phyloP scores from a whole-genome alignment of 37 sponge, comb jelly and placozoan species.

The Cliona cf. orientalis region DNA sequence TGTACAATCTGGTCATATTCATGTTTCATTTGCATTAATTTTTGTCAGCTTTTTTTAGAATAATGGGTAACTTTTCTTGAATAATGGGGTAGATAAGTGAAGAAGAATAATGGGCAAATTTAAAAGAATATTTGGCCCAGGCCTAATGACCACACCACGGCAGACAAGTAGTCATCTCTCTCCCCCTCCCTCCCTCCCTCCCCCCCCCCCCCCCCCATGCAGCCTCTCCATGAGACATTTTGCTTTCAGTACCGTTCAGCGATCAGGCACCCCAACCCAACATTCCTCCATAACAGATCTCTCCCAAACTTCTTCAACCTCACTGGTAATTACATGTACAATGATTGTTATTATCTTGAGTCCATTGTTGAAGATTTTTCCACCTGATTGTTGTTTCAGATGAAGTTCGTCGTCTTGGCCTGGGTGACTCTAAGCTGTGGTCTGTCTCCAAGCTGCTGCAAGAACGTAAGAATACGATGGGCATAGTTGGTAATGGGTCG shows the following conservation, averaged over 20 bases:
- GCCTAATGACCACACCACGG: background rate
- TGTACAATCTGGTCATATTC: no score
- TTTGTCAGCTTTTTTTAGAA: no score
- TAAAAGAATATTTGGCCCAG: no score
- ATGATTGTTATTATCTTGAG: background rate
- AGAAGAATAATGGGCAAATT: no score
- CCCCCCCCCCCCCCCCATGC: background rate
- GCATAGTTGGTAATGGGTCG: background rate
- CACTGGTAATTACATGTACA: constrained; percentile 15
- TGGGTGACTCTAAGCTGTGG: constrained; percentile 44
- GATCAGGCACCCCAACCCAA: constrained; percentile 47
- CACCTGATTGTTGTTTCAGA: no score
- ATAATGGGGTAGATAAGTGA: no score
- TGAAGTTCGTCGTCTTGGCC: constrained; percentile 45
- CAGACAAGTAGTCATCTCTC: no score
- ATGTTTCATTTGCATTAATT: background rate
- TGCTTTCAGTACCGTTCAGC: constrained; percentile 61
- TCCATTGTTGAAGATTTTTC: no score
- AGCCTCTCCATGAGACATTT: constrained; percentile 52
- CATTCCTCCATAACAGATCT: constrained; percentile 43
- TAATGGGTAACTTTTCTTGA: no score
- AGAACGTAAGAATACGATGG: constrained; percentile 28
- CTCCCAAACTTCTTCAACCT: constrained; percentile 49
- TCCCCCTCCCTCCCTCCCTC: background rate
- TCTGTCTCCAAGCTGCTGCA: constrained; percentile 17